A percentile compares a stretch with the other conserved stretches of the same genome.
Evolutionary conservation across 2,113 vertebrate genomes (phyloP).

Genomic region (Rhinoptilus africanus): DNA sequence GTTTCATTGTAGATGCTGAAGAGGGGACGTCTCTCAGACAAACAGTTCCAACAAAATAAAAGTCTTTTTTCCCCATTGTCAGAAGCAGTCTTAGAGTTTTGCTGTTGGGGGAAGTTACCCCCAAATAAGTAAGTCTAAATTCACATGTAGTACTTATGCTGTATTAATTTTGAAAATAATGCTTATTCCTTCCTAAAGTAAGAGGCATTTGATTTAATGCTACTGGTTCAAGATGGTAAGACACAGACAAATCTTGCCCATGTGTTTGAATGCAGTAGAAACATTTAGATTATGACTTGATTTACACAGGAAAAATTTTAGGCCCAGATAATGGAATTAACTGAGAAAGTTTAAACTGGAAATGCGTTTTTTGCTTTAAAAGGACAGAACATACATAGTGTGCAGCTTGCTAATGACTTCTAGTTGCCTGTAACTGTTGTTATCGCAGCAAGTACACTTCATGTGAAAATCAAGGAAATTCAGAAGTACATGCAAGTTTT

Average conservation of each 20-base stretch:
- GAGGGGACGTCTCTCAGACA: neutral
- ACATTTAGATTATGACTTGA: neutral
- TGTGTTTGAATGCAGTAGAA: neutral
- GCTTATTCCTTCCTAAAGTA: neutral
- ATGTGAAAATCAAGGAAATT: neutral
- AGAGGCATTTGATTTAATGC: neutral
- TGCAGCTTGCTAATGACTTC: neutral
- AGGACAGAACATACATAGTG: neutral
- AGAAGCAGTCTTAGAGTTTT: neutral
- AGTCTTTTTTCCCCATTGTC: neutral
- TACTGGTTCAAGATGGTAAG: neutral
- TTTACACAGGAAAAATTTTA: neutral
- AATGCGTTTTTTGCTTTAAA: neutral
- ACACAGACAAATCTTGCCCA: neutral
- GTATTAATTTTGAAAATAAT: neutral
- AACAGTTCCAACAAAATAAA: neutral
- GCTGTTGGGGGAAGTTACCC: neutral
- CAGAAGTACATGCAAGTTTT: neutral
- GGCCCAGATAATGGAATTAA: neutral
- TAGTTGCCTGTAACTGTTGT: neutral
- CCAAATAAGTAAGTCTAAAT: neutral
- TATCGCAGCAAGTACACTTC: neutral
- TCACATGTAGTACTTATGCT: rapidly evolving
- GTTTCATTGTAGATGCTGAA: neutral
- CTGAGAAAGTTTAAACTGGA: neutral